These are phyloP conservation scores for Callipepla californica DNA, from an alignment of 2,113 vertebrate genomes.

Conservation along the genomic window DNA sequence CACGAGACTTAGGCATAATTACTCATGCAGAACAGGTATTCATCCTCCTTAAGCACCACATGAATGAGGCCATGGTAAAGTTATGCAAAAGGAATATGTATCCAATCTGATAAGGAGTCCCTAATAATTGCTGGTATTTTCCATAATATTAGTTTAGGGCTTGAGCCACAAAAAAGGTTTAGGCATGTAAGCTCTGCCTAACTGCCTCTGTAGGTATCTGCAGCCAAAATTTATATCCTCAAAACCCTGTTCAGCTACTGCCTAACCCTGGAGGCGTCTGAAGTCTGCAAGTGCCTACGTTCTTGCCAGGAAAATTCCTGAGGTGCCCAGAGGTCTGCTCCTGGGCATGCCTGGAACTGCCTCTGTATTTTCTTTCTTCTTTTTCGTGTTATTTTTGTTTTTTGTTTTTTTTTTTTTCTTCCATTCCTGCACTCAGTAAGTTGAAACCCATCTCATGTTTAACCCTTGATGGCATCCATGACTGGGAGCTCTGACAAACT, in stretches of 20 bases:
- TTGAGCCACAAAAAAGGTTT: constrained; percentile 70
- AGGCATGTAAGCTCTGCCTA: constrained; percentile 70
- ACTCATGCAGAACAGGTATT: constrained; percentile 68
- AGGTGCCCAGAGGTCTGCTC: constrained; percentile 65
- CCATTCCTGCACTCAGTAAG: neutral
- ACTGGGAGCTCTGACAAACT: neutral
- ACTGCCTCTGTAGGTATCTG: constrained; percentile 46
- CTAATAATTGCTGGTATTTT: constrained; percentile 74
- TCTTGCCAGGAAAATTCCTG: constrained; percentile 63
- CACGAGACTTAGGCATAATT: constrained; percentile 58
- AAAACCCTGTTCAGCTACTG: constrained; percentile 67
- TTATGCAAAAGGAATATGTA: constrained; percentile 26
- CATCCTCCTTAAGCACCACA: constrained; percentile 60
- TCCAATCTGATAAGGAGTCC: constrained; percentile 72
- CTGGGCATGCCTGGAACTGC: constrained; percentile 62
- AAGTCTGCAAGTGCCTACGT: constrained; percentile 57
- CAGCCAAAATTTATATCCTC: constrained; percentile 62
- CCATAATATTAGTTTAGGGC: constrained; percentile 75
- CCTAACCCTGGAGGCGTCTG: constrained; percentile 72
- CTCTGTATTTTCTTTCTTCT: neutral
- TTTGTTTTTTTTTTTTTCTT: neutral
- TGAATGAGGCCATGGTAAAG: constrained; percentile 56
- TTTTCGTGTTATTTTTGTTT: neutral
- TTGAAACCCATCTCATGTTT: neutral
- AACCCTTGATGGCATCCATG: neutral